Conservation (phyloP, 2,797 vertebrate genomes). For the Cossypha caffra region DNA sequence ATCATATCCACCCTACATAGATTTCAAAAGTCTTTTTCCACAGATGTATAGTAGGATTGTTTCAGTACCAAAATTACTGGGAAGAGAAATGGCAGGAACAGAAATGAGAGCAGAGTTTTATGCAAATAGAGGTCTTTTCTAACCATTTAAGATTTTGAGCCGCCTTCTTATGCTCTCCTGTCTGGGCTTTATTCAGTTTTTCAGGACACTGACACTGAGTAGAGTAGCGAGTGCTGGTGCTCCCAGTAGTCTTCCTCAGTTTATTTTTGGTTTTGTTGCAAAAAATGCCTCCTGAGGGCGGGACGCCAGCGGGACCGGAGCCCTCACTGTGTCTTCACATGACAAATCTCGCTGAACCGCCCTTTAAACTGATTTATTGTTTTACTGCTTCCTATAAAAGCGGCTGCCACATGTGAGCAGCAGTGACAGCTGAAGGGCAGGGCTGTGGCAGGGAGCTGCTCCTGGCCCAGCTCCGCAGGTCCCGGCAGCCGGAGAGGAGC, state of each 20-base stretch:
- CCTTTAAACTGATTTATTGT: constrained; percentile 79
- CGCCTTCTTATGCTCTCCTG: not conserved
- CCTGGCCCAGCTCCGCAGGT: not conserved
- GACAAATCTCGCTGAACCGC: constrained; percentile 64
- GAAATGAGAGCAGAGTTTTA: not conserved
- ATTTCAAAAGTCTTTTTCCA: not conserved
- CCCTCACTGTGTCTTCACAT: not conserved
- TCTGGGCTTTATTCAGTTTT: not conserved
- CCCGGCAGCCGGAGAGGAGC: not conserved
- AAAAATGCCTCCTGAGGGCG: not conserved
- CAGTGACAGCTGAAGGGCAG: constrained; percentile 9
- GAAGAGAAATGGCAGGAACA: not conserved
- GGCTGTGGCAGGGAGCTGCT: not conserved
- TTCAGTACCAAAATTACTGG: not conserved
- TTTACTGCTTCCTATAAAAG: constrained; percentile 79
- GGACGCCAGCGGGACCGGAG: not conserved
- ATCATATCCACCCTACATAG: not conserved
- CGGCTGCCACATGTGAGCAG: constrained; percentile 48
- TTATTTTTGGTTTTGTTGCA: not conserved
- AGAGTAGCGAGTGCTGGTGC: not conserved
- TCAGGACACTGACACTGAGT: not conserved
- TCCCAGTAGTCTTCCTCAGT: not conserved
- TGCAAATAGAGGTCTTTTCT: not conserved
- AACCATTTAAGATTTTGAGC: not conserved
- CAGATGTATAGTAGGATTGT: not conserved